Evolutionary conservation across 2,797 vertebrate genomes (phyloP).

Genomic region (Neomorphus geoffroyi): DNA sequence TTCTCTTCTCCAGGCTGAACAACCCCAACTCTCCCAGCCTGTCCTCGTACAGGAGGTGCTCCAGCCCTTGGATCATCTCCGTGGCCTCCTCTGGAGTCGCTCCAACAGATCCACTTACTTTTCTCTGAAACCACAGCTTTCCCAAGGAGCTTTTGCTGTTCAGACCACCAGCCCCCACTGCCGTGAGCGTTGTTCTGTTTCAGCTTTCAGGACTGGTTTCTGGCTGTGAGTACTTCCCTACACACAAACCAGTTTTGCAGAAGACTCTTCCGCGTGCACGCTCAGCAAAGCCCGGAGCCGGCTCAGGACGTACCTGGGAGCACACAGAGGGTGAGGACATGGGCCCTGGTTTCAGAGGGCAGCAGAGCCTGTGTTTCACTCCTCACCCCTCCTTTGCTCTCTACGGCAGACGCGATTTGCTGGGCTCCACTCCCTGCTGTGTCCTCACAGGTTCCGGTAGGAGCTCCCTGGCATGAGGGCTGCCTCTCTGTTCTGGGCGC

Average conservation of each 20-base stretch:
- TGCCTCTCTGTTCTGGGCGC: background rate
- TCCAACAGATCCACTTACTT: background rate
- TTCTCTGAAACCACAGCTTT: background rate
- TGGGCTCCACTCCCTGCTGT: background rate
- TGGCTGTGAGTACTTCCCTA: background rate
- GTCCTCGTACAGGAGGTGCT: too few species aligned
- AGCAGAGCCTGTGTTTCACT: background rate
- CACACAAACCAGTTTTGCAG: background rate
- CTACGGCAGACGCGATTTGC: background rate
- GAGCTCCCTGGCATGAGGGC: background rate
- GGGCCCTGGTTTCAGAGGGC: background rate
- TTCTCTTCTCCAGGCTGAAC: too few species aligned
- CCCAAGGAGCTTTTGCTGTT: background rate
- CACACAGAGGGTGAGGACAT: too few species aligned
- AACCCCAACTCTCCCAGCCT: too few species aligned
- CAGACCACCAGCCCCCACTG: background rate
- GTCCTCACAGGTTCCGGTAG: background rate
- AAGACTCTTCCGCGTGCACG: background rate
- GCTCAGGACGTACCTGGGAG: rapidly evolving
- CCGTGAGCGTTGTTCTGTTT: background rate
- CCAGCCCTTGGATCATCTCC: too few species aligned
- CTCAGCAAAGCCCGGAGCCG: background rate
- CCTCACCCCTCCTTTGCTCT: background rate
- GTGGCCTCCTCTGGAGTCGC: too few species aligned
- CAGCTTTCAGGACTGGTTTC: background rate